A percentile compares a stretch with the other conserved stretches of the same genome.
Conservation (phyloP, 2,888 invertebrate genomes). For the Tiphia femorata region DNA sequence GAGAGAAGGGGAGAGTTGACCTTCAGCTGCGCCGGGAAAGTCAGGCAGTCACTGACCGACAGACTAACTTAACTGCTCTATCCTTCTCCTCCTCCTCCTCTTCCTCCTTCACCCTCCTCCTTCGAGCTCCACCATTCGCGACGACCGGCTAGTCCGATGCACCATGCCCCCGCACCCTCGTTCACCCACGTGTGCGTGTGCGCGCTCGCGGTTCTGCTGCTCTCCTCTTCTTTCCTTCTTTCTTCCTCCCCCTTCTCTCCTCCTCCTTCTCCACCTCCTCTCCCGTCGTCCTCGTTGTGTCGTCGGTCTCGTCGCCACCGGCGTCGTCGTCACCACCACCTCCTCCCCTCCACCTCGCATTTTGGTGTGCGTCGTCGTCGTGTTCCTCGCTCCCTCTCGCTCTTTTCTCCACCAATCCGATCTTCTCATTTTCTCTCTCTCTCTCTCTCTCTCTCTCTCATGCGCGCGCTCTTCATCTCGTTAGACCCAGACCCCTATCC, state of each 20-base stretch:
- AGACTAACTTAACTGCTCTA: constrained; percentile 68
- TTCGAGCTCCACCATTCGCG: constrained; percentile 40
- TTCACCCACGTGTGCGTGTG: neutral
- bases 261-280: constrained; percentile 16
- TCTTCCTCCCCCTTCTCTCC: constrained; percentile 14
- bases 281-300: constrained; percentile 11
- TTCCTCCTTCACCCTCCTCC: constrained; percentile 43
- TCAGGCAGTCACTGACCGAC: constrained; percentile 69
- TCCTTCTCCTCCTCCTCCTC: constrained; percentile 59
- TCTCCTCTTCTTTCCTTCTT: constrained; percentile 12
- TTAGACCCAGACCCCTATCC: constrained; percentile 46
- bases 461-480: constrained; percentile 38
- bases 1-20: constrained; percentile 64
- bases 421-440: constrained; percentile 2
- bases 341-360: constrained; percentile 20
- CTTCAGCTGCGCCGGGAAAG: constrained; percentile 68
- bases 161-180: constrained; percentile 46
- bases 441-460: constrained; percentile 33
- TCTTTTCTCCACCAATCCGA: constrained; percentile 23
- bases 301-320: constrained; percentile 22
- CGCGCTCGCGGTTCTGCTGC: neutral
- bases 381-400: neutral
- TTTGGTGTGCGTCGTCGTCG: constrained; percentile 24
- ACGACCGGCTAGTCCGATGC: constrained; percentile 63
- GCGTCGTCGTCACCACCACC: constrained; percentile 31